phyloP scores from a whole-genome alignment of 1,140 invertebrate species.

The Goniozus legneri region DNA sequence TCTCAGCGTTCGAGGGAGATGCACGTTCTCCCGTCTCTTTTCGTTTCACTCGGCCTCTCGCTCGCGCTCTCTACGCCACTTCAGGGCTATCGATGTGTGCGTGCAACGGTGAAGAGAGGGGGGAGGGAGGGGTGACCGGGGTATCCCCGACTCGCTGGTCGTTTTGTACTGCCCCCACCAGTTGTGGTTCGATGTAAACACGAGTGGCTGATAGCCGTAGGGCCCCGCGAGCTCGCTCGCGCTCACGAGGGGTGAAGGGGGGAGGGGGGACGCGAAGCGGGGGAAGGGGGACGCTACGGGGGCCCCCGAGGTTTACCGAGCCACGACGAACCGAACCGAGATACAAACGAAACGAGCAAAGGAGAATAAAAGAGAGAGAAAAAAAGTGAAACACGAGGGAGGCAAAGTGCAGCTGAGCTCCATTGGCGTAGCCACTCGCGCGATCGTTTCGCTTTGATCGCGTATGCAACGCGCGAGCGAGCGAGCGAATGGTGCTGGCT shows the following conservation, averaged over 20 bases:
- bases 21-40: constrained; percentile 1
- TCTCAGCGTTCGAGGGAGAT: too few relatives aligned
- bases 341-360: constrained; percentile 38
- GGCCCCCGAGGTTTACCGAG: constrained; percentile 32
- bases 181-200: constrained; percentile 38
- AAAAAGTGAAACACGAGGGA: constrained; percentile 36
- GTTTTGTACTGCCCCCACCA: constrained; percentile 27
- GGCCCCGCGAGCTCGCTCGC: constrained; percentile 24
- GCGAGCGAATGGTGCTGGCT: too few relatives aligned
- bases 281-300: constrained; percentile 12
- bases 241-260: neutral
- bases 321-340: constrained; percentile 32
- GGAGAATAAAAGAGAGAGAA: too few relatives aligned
- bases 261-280: constrained; percentile 11
- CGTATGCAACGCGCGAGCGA: too few relatives aligned
- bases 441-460: too few relatives aligned
- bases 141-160: constrained; percentile 26
- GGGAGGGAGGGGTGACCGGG: constrained; percentile 6
- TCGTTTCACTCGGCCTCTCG: neutral
- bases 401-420: constrained; percentile 39
- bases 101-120: neutral
- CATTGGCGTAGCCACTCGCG: constrained; percentile 34
- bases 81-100: too few relatives aligned
- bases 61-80: too few relatives aligned
- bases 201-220: constrained; percentile 45